phyloP scores from a whole-genome alignment of 1,140 invertebrate genomes.

The Chrysopa pallens region DNA sequence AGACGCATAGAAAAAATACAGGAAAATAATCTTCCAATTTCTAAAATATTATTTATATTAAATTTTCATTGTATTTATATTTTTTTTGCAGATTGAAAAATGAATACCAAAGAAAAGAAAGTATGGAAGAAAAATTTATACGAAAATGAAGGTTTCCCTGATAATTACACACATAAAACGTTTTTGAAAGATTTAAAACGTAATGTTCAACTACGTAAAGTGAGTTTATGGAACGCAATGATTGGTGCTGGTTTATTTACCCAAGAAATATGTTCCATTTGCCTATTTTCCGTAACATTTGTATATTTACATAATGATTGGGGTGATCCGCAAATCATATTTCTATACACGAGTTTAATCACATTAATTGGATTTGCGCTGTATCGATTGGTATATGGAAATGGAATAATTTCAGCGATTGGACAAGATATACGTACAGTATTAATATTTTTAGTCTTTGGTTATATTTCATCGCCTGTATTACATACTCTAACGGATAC shows the following conservation, averaged over 20 bases:
- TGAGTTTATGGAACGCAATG: slow-evolving; percentile 47
- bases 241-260: slow-evolving; percentile 51
- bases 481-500: slow-evolving; percentile 90
- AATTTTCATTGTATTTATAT: too few relatives aligned
- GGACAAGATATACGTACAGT: slow-evolving; percentile 32
- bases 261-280: slow-evolving; percentile 54
- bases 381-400: slow-evolving; percentile 23
- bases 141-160: slow-evolving; percentile 65
- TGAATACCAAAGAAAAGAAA: slow-evolving; percentile 15
- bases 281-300: slow-evolving; percentile 58
- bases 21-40: too few relatives aligned
- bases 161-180: slow-evolving; percentile 76
- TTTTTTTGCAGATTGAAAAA: too few relatives aligned
- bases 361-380: slow-evolving; percentile 37
- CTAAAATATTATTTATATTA: too few relatives aligned
- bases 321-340: slow-evolving; percentile 37
- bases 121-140: slow-evolving; percentile 81
- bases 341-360: slow-evolving; percentile 29
- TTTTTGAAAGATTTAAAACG: slow-evolving; percentile 74
- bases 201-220: slow-evolving; percentile 60
- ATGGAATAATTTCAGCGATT: slow-evolving; percentile 6
- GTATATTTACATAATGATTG: slow-evolving; percentile 50
- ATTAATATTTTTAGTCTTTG: slow-evolving; percentile 63
- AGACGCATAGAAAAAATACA: too few relatives aligned
- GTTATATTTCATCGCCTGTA: slow-evolving; percentile 73